Percentiles rank a stretch among this genome's conserved stretches.
These are phyloP conservation scores for Grallaria varia DNA, from an alignment of 2,113 vertebrate species.

Conservation along the genomic window DNA sequence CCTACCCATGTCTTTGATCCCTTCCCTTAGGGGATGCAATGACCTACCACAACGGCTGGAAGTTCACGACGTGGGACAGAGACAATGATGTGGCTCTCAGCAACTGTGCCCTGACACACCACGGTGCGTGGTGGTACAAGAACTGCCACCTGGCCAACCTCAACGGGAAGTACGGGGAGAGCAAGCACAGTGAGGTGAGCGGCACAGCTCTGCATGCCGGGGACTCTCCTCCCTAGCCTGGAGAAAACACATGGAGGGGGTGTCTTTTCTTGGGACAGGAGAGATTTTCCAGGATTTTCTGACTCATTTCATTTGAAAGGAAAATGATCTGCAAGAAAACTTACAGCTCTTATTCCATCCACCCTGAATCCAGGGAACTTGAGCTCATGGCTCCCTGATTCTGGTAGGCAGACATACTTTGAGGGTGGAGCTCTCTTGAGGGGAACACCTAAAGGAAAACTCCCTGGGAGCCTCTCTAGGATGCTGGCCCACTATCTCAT, in stretches of 20 bases:
- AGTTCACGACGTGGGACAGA: slow-evolving; percentile 84
- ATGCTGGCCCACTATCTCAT: neutral
- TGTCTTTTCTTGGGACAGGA: neutral
- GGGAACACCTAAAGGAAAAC: neutral
- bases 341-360: neutral
- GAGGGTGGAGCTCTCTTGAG: neutral
- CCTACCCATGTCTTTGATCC: neutral
- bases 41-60: slow-evolving; percentile 84
- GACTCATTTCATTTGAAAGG: neutral
- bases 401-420: neutral
- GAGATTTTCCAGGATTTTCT: neutral
- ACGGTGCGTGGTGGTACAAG: slow-evolving; percentile 87
- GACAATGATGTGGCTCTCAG: slow-evolving; percentile 88
- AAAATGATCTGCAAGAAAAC: neutral
- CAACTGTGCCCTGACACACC: slow-evolving; percentile 85
- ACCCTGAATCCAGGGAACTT: neutral
- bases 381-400: neutral
- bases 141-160: slow-evolving; percentile 91
- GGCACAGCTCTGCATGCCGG: neutral
- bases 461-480: neutral
- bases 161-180: slow-evolving; percentile 82
- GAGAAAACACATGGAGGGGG: neutral
- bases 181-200: slow-evolving; percentile 84
- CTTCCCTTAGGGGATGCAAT: slow-evolving; percentile 82
- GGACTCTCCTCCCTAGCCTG: neutral